These are phyloP conservation scores for Microctonus brassicae DNA, from an alignment of 2,888 invertebrate genomes.

Conservation along the genomic window DNA sequence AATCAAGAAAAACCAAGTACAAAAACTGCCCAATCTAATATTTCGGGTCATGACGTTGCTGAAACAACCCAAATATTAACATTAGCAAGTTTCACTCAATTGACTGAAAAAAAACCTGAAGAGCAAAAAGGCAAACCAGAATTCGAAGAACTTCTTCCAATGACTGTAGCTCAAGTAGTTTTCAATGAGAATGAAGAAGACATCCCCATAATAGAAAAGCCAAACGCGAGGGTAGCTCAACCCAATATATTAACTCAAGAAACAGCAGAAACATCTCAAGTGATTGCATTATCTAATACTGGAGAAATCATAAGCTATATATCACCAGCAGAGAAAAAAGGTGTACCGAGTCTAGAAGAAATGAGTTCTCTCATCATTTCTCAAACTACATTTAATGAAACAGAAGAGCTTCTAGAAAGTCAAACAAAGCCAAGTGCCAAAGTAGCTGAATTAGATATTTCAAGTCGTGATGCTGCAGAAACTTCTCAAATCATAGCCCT, in stretches of 20 bases:
- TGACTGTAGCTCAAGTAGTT: conserved; percentile 53
- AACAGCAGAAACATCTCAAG: conserved; percentile 64
- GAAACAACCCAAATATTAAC: conserved; percentile 65
- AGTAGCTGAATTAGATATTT: conserved; percentile 50
- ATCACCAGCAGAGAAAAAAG: conserved; percentile 46
- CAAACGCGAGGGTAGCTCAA: conserved; percentile 50
- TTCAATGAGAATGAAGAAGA: conserved; percentile 52
- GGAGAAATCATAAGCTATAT: conserved; percentile 40
- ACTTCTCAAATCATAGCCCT: conserved; percentile 58
- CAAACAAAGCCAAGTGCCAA: conserved; percentile 41
- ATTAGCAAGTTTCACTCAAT: conserved; percentile 54
- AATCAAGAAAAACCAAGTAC: conserved; percentile 45
- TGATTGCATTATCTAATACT: conserved; percentile 50
- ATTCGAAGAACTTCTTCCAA: conserved; percentile 53
- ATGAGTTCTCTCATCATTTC: conserved; percentile 51
- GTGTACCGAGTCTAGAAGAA: conserved; percentile 40
- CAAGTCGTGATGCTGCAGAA: conserved; percentile 62
- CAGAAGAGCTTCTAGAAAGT: conserved; percentile 45
- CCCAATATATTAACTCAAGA: conserved; percentile 61
- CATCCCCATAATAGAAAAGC: conserved; percentile 49
- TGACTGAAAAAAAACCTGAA: conserved; percentile 49
- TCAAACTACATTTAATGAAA: conserved; percentile 52
- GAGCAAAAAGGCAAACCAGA: conserved; percentile 55
- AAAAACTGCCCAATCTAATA: conserved; percentile 55
- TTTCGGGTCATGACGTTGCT: conserved; percentile 65